Evolutionary conservation across 2,888 invertebrate genomes (phyloP), one percentile per base, ranked within the genome.

Genomic region (Dryadula phaetusa): DNA sequence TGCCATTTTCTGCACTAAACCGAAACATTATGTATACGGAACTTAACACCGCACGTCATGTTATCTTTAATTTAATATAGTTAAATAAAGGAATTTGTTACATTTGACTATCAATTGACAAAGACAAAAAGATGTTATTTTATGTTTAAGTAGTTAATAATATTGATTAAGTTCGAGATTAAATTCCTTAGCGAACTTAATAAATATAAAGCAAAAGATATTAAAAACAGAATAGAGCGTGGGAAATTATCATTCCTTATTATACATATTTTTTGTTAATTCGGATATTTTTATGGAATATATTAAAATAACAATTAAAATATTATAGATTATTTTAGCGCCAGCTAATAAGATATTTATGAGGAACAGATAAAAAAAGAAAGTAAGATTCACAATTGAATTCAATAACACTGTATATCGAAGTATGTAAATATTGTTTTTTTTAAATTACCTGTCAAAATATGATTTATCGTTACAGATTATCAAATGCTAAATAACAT

Each of bases 231-330:
- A 22, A 22, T 47, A 22, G 20, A 4, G 20, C 49, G n/a, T 49
- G 49, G 28, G 28, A 49, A 25, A n/a, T 49, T 25, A 25, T 25
- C 25, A n/a, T 49, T 49, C 7, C 25, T 49, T 25, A 49, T n/a
- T n/a, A 25, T 25, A n/a, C 6, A 25, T 6, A 0, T 49, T 7
- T 16, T 52, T 49, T 2, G 25, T 28, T 10, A 52, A 52, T 52
- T 16, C 4, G 3, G 8, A 32, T 28, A 52, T 5, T 10, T 28
- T 0, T 10, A 12, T 25, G 7, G 1, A 28, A 49, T 49, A 1
- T n/a, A 28, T n/a, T 49, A 49, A 52, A 52, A 32, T 52, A 16
- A 16, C 16, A 10, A 52, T 32, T 10, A 25, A 2, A 28, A 18
- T 5, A 32, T 4, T 52, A 18, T 32, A 52, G 10, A 12, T 16